Evolutionary conservation across 2,888 invertebrate genomes (phyloP).

Genomic region (Xanthostigma xanthostigma): DNA sequence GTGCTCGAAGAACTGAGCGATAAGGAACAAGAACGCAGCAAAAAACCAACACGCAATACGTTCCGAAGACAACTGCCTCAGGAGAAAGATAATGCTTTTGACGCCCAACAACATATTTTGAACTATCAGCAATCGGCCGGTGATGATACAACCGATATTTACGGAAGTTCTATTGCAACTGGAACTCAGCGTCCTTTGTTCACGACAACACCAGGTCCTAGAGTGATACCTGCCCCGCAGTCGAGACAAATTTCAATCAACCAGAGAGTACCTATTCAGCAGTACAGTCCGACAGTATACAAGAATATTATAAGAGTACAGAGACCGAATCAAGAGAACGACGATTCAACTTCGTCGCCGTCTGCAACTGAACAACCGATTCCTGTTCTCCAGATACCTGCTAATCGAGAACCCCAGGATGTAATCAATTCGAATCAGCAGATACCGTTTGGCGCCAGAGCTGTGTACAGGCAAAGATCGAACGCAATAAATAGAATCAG

Average conservation of each 20-base stretch:
- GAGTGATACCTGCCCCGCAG: slow-evolving; percentile 34
- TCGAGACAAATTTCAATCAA: slow-evolving; percentile 10
- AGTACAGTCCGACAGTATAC: slow-evolving; percentile 2
- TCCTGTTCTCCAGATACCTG: slow-evolving; percentile 38
- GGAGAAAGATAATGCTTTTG: slow-evolving; percentile 34
- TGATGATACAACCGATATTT: slow-evolving; percentile 53
- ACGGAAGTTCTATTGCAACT: slow-evolving; percentile 47
- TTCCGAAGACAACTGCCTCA: slow-evolving; percentile 46
- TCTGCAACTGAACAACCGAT: slow-evolving; percentile 36
- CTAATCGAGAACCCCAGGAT: slow-evolving; percentile 23
- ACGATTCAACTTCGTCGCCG: slow-evolving; percentile 21
- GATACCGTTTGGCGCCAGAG: slow-evolving; percentile 27
- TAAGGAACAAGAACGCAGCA: slow-evolving; percentile 26
- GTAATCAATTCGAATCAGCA: slow-evolving; percentile 29
- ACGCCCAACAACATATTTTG: slow-evolving; percentile 35
- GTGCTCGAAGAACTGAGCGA: slow-evolving; percentile 33
- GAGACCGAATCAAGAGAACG: slow-evolving; percentile 15
- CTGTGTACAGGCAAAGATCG: slow-evolving; percentile 22
- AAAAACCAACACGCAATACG: slow-evolving; percentile 33
- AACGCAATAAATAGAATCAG: slow-evolving; percentile 19
- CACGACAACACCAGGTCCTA: slow-evolving; percentile 44
- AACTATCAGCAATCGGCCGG: slow-evolving; percentile 42
- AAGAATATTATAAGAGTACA: background rate
- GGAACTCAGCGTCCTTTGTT: slow-evolving; percentile 50
- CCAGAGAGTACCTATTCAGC: background rate